Evolutionary conservation across 2,113 vertebrate genomes (phyloP), one percentile per base, ranked within the genome.

Genomic region (Tiliqua scincoides): DNA sequence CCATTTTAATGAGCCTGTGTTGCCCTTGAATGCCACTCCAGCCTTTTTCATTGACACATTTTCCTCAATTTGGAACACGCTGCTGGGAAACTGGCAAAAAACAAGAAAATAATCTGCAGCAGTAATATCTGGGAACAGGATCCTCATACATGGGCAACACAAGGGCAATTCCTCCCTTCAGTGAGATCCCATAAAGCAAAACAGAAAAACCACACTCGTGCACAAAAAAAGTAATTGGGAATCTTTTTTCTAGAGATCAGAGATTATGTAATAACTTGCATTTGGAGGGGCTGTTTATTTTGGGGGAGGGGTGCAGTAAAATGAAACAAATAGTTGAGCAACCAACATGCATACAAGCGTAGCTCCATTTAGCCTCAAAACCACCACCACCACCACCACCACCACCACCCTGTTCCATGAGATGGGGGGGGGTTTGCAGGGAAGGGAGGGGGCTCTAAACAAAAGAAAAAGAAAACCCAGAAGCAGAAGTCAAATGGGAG

Each of bases 11-110:
- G 43, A 94, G 76, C 82, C 79, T 87, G 71, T 0, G 0, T 43
- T 74, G 65, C 23, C 83, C 80, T 65, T 91, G 59, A 92, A 89
- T 63, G 85, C 88, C 32, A 68, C 71, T 85, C 71, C 85, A 80
- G 73, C 65, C 23, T 84, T 65, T 90, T 83, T 82, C 83, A 61
- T 48, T 78, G 82, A 90, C 48, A 82, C 57, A 35, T 91, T 57
- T 90, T 90, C 83, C 86, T 30, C 68, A 85, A 78, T 59, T 52
- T 76, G 87, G 85, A 92, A 91, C 52, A 75, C 83, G 85, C 52
- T 91, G 77, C 86, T 92, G 74, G 68, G 87, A 90, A 71, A 89
- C 79, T 70, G 25, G 27, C 67, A 75, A 73, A 75, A 85, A 40
- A 65, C 86, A 32, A 63, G 59, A 84, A 91, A 89, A n/a, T 32